Conservation (phyloP, 2,797 vertebrate genomes). For the Myripristis murdjan region DNA sequence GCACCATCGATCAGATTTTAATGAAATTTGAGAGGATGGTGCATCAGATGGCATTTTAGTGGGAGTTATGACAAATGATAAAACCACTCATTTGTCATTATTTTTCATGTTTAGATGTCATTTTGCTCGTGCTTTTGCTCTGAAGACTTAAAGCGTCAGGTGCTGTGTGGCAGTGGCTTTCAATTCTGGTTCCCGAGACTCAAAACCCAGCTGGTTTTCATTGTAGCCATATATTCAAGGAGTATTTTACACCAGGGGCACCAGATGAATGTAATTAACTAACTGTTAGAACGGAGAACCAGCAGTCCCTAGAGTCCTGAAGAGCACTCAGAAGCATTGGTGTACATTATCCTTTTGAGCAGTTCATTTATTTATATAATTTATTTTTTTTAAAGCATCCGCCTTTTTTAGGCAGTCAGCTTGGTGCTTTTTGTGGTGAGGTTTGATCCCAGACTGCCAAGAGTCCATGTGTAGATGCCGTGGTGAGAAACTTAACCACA, state of each 20-base stretch:
- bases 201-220: neutral
- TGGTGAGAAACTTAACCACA: neutral
- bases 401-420: no score
- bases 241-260: neutral
- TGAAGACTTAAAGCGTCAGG: neutral
- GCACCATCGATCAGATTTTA: no score
- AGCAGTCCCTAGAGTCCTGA: neutral
- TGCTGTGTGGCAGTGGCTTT: neutral
- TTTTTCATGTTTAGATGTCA: neutral
- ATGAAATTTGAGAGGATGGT: no score
- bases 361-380: no score
- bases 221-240: neutral
- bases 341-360: neutral
- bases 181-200: no score
- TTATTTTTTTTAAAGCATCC: no score
- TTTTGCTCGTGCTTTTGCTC: neutral
- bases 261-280: neutral
- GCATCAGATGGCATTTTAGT: no score
- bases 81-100: no score
- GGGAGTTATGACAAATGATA: no score
- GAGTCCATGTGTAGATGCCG: neutral
- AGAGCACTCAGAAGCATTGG: conserved; percentile 1
- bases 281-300: neutral
- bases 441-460: neutral
- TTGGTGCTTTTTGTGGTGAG: no score